Percentiles rank a stretch among this genome's conserved stretches.
Conservation (phyloP, 1,140 invertebrate genomes). For the Piezodorus guildinii region DNA sequence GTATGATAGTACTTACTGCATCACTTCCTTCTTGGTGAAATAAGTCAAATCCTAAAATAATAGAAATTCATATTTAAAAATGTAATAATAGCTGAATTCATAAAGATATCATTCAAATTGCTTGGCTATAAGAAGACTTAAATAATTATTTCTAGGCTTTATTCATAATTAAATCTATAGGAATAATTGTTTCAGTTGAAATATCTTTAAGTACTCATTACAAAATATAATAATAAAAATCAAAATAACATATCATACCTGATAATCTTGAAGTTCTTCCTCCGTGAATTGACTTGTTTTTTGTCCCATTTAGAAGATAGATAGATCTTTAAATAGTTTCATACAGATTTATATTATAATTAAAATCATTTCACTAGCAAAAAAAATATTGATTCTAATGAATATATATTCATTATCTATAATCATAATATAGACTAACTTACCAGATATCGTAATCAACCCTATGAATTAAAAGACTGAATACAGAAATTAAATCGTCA, state of each 20-base stretch:
- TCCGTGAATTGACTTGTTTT: conserved; percentile 70
- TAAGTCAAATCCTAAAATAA: conserved; percentile 74
- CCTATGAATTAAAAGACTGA: too few species aligned
- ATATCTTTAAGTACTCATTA: not conserved
- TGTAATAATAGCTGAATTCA: not conserved
- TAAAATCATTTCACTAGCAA: not conserved
- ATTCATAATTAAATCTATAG: not conserved
- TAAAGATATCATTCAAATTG: not conserved
- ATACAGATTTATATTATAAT: too few species aligned
- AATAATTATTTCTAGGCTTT: not conserved
- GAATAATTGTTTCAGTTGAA: not conserved
- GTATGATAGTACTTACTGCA: conserved; percentile 56
- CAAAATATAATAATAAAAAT: not conserved
- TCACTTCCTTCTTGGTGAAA: conserved; percentile 80
- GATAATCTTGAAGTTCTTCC: conserved; percentile 80
- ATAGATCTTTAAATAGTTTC: too few species aligned
- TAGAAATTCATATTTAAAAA: not conserved
- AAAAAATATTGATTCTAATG: too few species aligned
- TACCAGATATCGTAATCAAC: too few species aligned
- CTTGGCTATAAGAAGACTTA: not conserved
- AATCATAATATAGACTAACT: too few species aligned
- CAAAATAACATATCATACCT: conserved; percentile 42
- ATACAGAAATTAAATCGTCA: too few species aligned
- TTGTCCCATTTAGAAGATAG: conserved; percentile 49
- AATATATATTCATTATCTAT: too few species aligned